These are phyloP conservation scores for Scaeva pyrastri DNA, from an alignment of 2,888 invertebrate genomes.

Conservation along the genomic window DNA sequence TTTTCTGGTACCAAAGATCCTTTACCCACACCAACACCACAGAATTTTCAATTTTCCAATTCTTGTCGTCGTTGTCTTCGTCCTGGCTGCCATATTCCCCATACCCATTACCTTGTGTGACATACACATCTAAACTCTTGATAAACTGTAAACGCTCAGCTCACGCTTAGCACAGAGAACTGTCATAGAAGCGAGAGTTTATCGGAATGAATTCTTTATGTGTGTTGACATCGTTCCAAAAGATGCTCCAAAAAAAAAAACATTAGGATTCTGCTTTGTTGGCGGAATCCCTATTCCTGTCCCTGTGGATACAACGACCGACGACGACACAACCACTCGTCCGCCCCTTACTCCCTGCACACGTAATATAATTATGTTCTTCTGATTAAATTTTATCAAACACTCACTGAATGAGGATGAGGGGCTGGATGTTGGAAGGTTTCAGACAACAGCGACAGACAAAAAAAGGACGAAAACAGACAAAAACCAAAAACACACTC, in stretches of 20 bases:
- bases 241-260: slow-evolving; percentile 16
- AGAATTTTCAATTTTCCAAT: slow-evolving; percentile 45
- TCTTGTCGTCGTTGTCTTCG: slow-evolving; percentile 1
- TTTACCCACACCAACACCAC: slow-evolving; percentile 14
- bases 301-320: too few relatives aligned
- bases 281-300: slow-evolving; percentile 31
- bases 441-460: slow-evolving; percentile 4
- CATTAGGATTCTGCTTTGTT: slow-evolving; percentile 60
- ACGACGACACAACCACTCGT: not conserved
- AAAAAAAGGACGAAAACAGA: not conserved
- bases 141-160: slow-evolving; percentile 31
- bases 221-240: slow-evolving; percentile 61
- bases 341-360: slow-evolving; percentile 37
- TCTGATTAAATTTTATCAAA: slow-evolving; percentile 73
- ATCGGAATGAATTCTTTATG: slow-evolving; percentile 68
- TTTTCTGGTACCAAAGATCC: not conserved
- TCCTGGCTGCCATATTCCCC: slow-evolving; percentile 6
- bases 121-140: slow-evolving; percentile 33
- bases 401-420: slow-evolving; percentile 40
- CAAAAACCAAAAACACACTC: slow-evolving; percentile 49
- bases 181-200: slow-evolving; percentile 31
- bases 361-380: slow-evolving; percentile 74
- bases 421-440: not conserved
- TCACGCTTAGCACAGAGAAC: not conserved
- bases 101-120: slow-evolving; percentile 23